These are phyloP conservation scores for Ciconia nigra DNA, from an alignment of 2,797 vertebrate species.

Conservation along the genomic window DNA sequence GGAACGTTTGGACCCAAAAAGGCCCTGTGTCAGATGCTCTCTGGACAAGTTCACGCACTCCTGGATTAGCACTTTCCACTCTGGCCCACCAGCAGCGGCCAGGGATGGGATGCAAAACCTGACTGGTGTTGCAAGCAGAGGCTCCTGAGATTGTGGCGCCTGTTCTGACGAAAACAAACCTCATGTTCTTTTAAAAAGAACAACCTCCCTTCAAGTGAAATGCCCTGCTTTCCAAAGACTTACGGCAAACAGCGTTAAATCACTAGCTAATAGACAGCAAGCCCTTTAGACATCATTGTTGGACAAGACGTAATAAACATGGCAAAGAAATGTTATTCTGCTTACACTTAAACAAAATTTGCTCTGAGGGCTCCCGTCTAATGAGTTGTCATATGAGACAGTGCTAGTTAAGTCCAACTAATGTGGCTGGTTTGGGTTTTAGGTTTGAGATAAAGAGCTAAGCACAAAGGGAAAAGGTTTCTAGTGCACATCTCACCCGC, in stretches of 20 bases:
- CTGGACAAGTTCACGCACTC: background rate
- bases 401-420: background rate
- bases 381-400: background rate
- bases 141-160: background rate
- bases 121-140: background rate
- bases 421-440: background rate
- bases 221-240: background rate
- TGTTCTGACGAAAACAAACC: background rate
- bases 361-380: background rate
- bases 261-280: background rate
- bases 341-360: background rate
- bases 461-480: background rate
- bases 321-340: background rate
- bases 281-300: background rate
- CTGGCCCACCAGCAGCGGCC: background rate
- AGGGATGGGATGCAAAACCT: background rate
- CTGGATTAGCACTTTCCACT: background rate
- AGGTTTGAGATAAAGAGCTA: background rate
- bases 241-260: background rate
- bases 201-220: background rate
- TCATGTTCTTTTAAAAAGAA: background rate
- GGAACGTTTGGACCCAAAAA: slow-evolving; percentile 24
- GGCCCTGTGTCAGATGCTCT: background rate
- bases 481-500: background rate
- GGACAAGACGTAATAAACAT: background rate